Percentiles rank a stretch among this genome's conserved stretches.
phyloP scores from a whole-genome alignment of 92 coral and sea anemone species.

The Heliopora coerulea region DNA sequence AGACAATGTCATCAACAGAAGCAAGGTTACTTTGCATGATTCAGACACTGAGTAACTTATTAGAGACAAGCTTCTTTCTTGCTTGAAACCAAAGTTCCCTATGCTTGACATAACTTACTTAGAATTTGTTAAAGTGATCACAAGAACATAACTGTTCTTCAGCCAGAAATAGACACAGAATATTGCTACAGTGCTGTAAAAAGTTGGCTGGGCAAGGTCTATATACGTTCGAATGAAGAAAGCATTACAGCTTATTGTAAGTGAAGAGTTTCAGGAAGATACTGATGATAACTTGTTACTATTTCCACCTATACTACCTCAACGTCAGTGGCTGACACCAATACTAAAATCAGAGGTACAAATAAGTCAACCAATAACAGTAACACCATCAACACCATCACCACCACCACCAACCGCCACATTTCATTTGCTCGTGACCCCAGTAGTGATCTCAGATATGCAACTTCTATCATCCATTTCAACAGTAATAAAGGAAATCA shows the following conservation, averaged over 20 bases:
- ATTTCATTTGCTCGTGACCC: no score
- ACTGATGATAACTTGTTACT: neutral
- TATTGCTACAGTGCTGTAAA: slow-evolving; percentile 54
- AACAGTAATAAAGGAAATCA: slow-evolving; percentile 15
- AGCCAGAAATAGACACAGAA: slow-evolving; percentile 46
- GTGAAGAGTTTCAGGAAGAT: slow-evolving; percentile 15
- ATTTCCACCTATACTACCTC: no score
- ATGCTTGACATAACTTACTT: slow-evolving; percentile 45
- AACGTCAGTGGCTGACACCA: slow-evolving; percentile 9
- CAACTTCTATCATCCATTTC: neutral
- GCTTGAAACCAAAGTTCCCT: slow-evolving; percentile 46
- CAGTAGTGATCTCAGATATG: neutral
- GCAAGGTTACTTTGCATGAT: no score
- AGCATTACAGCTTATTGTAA: slow-evolving; percentile 48
- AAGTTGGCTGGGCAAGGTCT: slow-evolving; percentile 65
- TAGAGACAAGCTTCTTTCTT: slow-evolving; percentile 40
- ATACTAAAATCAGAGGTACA: neutral
- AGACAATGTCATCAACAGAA: no score
- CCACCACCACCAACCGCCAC: neutral
- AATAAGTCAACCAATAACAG: neutral
- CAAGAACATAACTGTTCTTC: slow-evolving; percentile 55
- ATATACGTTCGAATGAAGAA: slow-evolving; percentile 53
- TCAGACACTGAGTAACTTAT: no score
- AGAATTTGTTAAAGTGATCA: slow-evolving; percentile 64
- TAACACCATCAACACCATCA: no score